Base-by-base conservation (phyloP, 1,140 invertebrate species). In the Papilio glaucus region DNA sequence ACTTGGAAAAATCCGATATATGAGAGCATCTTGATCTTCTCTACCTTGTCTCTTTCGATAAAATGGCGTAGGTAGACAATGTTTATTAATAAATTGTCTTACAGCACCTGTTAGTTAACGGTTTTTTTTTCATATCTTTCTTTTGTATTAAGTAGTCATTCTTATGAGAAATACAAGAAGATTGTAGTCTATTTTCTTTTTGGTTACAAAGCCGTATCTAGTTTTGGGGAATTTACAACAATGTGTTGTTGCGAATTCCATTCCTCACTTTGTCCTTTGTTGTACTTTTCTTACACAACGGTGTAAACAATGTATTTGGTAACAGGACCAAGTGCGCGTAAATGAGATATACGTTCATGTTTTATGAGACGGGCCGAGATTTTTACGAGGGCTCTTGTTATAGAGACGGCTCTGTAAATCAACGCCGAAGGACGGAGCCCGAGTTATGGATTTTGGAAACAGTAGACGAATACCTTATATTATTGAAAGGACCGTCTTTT, bases 361-460 rank as follows among this genome's bases (percentile, higher is more conserved):
- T 89, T 87, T 83, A 85, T 76, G 87, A 82, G 82, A 79, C 74
- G 67, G 72, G 72, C 76, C 67, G 74, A 84, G 79, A 81, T 79
- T 80, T 84, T 85, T 84, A 85, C 80, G 82, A 80, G 77, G 74
- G 73, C 76, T 71, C 78, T 77, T 69, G 57, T 82, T 78, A 75
- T 57, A 72, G 72, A 72, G 72, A 65, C 62, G 37, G 71, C 72
- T 77, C 72, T 72, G 68, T 77, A 77, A 83, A 83, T 85, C 78
- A 77, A 75, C 73, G 71, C 8, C 62, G n/a, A 38, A 21, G 33
- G 62, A 37, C 37, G 8, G 3, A 21, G 45, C 15, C 18, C 13
- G 15, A 65, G 62, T 38, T 65, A 38, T 65, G 62, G 62, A 65
- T 38, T 57, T 57, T 57, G 21, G 49, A 57, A 26, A 41, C 39